These are phyloP conservation scores for Athrips mouffetella DNA, from an alignment of 2,888 invertebrate species.

Conservation along the genomic window DNA sequence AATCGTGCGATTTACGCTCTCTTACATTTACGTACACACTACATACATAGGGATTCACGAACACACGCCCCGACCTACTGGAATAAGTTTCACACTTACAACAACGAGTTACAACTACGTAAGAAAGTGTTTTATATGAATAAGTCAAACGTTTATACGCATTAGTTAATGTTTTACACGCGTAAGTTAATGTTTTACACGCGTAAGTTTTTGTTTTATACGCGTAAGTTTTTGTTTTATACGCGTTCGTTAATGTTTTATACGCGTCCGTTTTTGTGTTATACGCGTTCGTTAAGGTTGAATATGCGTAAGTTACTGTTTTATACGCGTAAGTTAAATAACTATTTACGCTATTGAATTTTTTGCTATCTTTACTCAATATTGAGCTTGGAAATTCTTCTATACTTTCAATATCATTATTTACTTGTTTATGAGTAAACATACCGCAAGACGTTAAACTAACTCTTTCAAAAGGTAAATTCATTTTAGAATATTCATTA, in stretches of 20 bases:
- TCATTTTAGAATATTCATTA: not conserved
- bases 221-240: not conserved
- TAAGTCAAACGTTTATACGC: constrained; percentile 12
- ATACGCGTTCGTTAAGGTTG: not conserved
- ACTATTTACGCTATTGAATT: not conserved
- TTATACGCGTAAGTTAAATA: not conserved
- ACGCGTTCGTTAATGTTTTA: not conserved
- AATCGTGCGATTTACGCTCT: constrained; percentile 47
- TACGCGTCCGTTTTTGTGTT: not conserved
- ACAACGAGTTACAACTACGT: constrained; percentile 4
- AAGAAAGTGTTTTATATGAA: constrained; percentile 13
- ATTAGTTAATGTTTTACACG: not conserved
- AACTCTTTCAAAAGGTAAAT: not conserved
- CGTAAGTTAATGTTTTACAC: not conserved
- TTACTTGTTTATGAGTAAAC: not conserved
- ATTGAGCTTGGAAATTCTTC: not conserved
- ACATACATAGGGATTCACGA: constrained; percentile 27
- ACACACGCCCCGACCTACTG: constrained; percentile 9
- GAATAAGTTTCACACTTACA: constrained; percentile 1
- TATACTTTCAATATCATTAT: not conserved
- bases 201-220: not conserved
- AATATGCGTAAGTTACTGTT: not conserved
- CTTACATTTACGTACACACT: constrained; percentile 36
- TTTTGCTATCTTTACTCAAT: not conserved
- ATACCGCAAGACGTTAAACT: not conserved